Base-by-base conservation (phyloP, 2,113 vertebrate species). In the Carassius gibelio region DNA sequence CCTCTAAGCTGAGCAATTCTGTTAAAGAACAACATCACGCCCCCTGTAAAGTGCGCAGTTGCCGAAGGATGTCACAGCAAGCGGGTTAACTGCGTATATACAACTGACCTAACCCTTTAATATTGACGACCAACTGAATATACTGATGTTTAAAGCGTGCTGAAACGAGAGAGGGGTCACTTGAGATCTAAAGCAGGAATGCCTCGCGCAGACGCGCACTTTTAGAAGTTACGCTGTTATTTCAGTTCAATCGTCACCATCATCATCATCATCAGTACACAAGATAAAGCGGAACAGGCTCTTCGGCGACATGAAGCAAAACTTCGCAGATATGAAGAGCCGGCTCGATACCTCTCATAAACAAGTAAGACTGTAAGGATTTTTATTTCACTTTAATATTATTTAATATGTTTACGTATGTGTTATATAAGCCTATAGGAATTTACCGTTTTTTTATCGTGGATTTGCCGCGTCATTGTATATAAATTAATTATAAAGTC, bases 211-310 rank as follows among this genome's bases (percentile, higher is more conserved):
- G n/a, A n/a, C n/a, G n/a, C n/a, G 75, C 80, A 81, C 85, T 88
- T 87, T 81, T 81, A 64, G 62, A 87, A 88, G 83, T 90, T 90
- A 85, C 87, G 85, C 83, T 88, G 82, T 64, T 87, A 88, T 88
- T 87, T 86, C 87, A 81, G 82, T 72, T 81, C 79, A 76, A 69
- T 80, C 83, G 83, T 82, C 81, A 82, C 42, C 66, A 68, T 42
- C 42, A 42, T 42, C 36, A 36, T 30, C 30, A 30, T 30, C 30
- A 30, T 76, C 83, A 68, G 85, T 48, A 72, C 50, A 76, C 78
- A 85, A 87, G 86, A 79, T 87, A 66, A 81, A 87, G 83, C 86
- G 86, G 86, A 87, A 87, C 64, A 75, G 83, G 59, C 36, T 19
- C 71, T 14, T 26, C 36, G 34, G 14, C 19, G 38, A 77, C 36